Percentiles rank a stretch among this genome's conserved stretches.
Conservation (phyloP, 2,888 invertebrate genomes). For the Polia nebulosa region DNA sequence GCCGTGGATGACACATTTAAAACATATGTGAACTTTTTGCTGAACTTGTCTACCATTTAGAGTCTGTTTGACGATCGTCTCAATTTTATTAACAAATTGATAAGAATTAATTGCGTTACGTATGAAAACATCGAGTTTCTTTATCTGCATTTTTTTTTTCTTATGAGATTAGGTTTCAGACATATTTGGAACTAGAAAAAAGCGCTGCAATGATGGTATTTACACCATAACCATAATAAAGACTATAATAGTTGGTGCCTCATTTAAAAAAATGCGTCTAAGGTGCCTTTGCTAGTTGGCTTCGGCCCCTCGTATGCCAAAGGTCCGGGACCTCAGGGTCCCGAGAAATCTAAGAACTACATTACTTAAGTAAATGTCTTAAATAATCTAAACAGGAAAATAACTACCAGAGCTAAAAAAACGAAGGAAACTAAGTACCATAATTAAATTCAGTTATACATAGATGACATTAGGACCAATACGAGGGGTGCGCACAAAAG, state of each 20-base stretch:
- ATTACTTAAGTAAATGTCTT: slow-evolving; percentile 12
- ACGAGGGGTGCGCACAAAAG: slow-evolving; percentile 72
- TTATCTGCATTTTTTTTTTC: slow-evolving; percentile 31
- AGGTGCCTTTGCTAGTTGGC: too few relatives aligned
- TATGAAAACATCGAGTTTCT: slow-evolving; percentile 27
- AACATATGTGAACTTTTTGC: slow-evolving; percentile 79
- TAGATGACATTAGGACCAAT: slow-evolving; percentile 67
- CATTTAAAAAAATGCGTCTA: too few relatives aligned
- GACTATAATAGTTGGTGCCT: too few relatives aligned
- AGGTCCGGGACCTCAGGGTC: too few relatives aligned
- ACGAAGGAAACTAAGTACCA: slow-evolving; percentile 42
- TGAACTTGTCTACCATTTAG: slow-evolving; percentile 63
- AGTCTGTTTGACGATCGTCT: slow-evolving; percentile 68
- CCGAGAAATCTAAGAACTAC: too few relatives aligned
- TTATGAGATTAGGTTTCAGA: neutral
- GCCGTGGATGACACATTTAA: slow-evolving; percentile 80
- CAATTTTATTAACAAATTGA: slow-evolving; percentile 71
- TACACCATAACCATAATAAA: too few relatives aligned
- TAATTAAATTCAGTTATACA: slow-evolving; percentile 66
- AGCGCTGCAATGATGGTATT: neutral
- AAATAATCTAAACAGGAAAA: slow-evolving; percentile 31
- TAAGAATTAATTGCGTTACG: slow-evolving; percentile 67
- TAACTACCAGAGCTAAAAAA: slow-evolving; percentile 41
- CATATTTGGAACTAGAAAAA: neutral
- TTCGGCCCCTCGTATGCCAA: too few relatives aligned